phyloP scores from a whole-genome alignment of 1,140 invertebrate genomes.

The Zaprionus ornatus region DNA sequence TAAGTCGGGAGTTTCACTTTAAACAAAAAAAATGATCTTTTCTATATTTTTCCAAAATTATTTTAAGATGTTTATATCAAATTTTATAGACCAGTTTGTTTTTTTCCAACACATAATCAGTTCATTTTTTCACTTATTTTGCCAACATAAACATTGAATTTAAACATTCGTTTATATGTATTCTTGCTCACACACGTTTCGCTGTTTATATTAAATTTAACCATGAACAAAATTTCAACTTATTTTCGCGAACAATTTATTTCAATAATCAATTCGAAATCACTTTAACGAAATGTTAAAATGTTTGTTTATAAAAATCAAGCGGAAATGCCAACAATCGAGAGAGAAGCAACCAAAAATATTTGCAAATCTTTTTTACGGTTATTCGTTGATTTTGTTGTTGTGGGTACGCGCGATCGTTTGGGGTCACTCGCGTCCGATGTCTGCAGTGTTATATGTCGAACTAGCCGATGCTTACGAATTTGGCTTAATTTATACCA shows the following conservation, averaged over 20 bases:
- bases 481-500: constrained; percentile 76
- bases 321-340: constrained; percentile 56
- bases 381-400: constrained; percentile 47
- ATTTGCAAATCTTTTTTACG: constrained; percentile 53
- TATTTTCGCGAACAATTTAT: constrained; percentile 9
- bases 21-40: background rate
- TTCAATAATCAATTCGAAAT: background rate
- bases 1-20: background rate
- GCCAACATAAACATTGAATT: constrained; percentile 2
- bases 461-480: constrained; percentile 73
- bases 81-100: background rate
- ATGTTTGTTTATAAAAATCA: constrained; percentile 63
- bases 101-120: background rate
- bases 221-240: constrained; percentile 24
- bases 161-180: constrained; percentile 3
- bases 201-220: constrained; percentile 13
- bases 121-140: background rate
- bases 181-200: constrained; percentile 16
- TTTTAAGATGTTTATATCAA: background rate
- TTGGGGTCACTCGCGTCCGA: constrained; percentile 43
- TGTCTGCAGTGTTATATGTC: constrained; percentile 57
- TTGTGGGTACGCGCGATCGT: constrained; percentile 37
- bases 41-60: background rate
- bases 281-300: constrained; percentile 13
- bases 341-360: constrained; percentile 14